Evolutionary conservation across 2,113 vertebrate species (phyloP).

Genomic region (Melierax canorus): DNA sequence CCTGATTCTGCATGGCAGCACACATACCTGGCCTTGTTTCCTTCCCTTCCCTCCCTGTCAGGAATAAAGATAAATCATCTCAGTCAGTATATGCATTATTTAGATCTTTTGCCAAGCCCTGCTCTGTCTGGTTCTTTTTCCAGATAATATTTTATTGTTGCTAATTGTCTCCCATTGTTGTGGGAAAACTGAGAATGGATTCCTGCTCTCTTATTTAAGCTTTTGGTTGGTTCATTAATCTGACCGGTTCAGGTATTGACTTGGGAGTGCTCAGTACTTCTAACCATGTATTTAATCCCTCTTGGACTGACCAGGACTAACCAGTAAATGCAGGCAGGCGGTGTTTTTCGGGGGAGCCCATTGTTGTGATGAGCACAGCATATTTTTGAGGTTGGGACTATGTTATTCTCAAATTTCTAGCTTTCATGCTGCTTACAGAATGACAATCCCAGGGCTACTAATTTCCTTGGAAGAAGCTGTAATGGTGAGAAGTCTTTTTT

Average conservation of each 20-base stretch:
- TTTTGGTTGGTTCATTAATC: not conserved
- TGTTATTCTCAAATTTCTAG: not conserved
- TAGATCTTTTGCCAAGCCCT: not conserved
- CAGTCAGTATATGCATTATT: not conserved
- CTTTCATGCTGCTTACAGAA: not conserved
- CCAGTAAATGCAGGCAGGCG: not conserved
- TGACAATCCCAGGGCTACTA: not conserved
- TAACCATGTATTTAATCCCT: not conserved
- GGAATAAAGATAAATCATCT: not conserved
- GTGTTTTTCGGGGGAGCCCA: not conserved
- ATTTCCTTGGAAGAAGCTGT: not conserved
- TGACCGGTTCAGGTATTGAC: not conserved
- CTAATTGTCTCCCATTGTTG: not conserved
- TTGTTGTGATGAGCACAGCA: not conserved
- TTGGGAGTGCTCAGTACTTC: not conserved
- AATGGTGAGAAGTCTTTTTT: not conserved
- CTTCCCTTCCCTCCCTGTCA: not conserved
- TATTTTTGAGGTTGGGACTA: not conserved
- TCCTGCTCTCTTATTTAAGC: not conserved
- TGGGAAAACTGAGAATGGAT: not conserved
- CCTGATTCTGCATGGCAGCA: fast-evolving
- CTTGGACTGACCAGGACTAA: not conserved
- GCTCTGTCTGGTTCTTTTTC: not conserved
- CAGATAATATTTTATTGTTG: not conserved
- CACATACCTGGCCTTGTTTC: fast-evolving